Evolutionary conservation across 2,113 vertebrate species (phyloP), one percentile per base, ranked within the genome.

Genomic region (Nothocercus nigrocapillus): DNA sequence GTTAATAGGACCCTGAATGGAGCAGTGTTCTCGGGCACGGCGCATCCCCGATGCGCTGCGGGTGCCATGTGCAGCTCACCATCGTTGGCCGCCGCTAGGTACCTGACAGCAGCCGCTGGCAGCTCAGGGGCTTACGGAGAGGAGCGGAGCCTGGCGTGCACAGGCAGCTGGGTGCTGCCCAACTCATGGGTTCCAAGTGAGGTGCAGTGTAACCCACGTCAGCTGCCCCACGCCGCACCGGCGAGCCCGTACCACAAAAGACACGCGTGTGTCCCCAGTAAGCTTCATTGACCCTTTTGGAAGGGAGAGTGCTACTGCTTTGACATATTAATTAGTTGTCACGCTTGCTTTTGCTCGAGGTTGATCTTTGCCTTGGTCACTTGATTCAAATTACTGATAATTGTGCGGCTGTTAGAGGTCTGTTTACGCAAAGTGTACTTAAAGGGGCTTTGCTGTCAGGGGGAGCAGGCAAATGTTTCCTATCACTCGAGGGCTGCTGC

Each of bases 281-380:
- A 97, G 97, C 94, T 96, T 97, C 97, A 96, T 97, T 97, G 98
- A 92, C 95, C 98, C 96, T 80, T 97, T 95, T 96, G 96, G 97
- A 97, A 85, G 61, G 78, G 69, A 68, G 79, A 61, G 70, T 88
- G 95, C 97, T 97, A 51, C 94, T 97, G 54, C 94, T 97, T 96
- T 98, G 98, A 98, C 98, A 97, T 97, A 96, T 97, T 98, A 98
- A 98, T 98, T 98, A 97, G 95, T 92, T 97, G 86, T 72, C 77
- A 20, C 85, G 91, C 95, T 94, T 97, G 95, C 92, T 96, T 97
- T 95, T 96, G 49, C 93, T 97, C 81, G 59, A 72, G 72, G 93
- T 96, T 98, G 97, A 97, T 97, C 97, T 98, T 96, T 96, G 89
- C 82, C 92, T 97, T 98, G 97, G 96, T 95, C 94, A 94, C 89